Conservation (phyloP, 2,113 vertebrate genomes). For the Prietella phreatophila region DNA sequence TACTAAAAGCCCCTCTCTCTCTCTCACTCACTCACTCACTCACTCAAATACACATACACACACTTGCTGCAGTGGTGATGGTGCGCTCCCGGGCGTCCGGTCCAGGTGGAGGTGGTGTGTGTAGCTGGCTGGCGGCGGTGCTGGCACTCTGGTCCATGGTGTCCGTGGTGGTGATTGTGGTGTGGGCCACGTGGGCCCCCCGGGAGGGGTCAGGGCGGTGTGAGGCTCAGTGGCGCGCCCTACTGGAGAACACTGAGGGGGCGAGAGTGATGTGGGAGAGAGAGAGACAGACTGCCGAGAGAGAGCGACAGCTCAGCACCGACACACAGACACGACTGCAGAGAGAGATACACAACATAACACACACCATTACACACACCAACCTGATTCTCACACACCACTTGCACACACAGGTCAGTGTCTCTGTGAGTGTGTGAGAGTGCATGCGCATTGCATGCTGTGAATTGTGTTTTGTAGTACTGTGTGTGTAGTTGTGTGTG, state of each 20-base stretch:
- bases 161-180: slow-evolving; percentile 53
- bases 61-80: slow-evolving; percentile 19
- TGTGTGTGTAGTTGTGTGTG: neutral
- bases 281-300: slow-evolving; percentile 11
- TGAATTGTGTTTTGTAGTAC: too few species aligned
- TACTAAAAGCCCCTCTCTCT: neutral
- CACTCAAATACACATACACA: neutral
- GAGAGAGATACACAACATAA: slow-evolving; percentile 25
- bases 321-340: slow-evolving; percentile 37
- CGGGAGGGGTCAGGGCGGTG: slow-evolving; percentile 28
- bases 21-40: too few species aligned
- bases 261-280: slow-evolving; percentile 18
- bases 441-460: too few species aligned
- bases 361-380: slow-evolving; percentile 12
- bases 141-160: slow-evolving; percentile 54
- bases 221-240: neutral
- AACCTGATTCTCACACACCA: slow-evolving; percentile 24
- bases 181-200: slow-evolving; percentile 51
- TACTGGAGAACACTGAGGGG: slow-evolving; percentile 37
- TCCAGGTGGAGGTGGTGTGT: slow-evolving; percentile 24
- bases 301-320: neutral
- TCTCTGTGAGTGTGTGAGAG: neutral
- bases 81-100: slow-evolving; percentile 23
- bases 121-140: slow-evolving; percentile 40
- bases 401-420: slow-evolving; percentile 38